A percentile compares a stretch with the other conserved stretches of the same genome.
Conservation (phyloP, 2,113 vertebrate species). For the Ariopsis seemanni region DNA sequence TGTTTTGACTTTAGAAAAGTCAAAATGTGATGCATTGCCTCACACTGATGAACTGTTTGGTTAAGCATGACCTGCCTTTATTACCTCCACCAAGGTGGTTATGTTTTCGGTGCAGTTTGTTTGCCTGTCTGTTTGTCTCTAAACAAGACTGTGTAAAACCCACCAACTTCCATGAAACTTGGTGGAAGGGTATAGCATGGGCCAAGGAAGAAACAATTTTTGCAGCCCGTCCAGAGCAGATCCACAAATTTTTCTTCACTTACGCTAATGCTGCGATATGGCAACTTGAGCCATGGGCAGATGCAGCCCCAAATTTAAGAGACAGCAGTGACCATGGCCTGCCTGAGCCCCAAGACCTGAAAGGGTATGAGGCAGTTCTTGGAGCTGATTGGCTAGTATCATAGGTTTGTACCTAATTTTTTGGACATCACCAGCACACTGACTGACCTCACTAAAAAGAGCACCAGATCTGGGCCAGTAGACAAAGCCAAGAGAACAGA, state of each 20-base stretch:
- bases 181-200: too few species aligned
- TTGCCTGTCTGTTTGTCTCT: too few species aligned
- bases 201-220: too few species aligned
- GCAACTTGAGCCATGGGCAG: background rate
- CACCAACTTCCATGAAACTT: too few species aligned
- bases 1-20: background rate
- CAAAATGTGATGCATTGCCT: background rate
- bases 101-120: too few species aligned
- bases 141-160: too few species aligned
- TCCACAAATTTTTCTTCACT: too few species aligned
- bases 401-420: background rate
- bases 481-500: background rate
- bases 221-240: too few species aligned
- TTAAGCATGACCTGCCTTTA: background rate
- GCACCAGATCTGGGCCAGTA: background rate
- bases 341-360: background rate
- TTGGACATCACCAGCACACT: background rate
- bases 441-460: background rate
- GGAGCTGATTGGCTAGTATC: background rate
- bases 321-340: background rate
- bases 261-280: too few species aligned
- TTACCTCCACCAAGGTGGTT: too few species aligned
- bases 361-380: background rate
- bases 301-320: background rate
- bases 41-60: background rate